Conservation (phyloP, 2,113 vertebrate genomes). For the Puntigrus tetrazona region DNA sequence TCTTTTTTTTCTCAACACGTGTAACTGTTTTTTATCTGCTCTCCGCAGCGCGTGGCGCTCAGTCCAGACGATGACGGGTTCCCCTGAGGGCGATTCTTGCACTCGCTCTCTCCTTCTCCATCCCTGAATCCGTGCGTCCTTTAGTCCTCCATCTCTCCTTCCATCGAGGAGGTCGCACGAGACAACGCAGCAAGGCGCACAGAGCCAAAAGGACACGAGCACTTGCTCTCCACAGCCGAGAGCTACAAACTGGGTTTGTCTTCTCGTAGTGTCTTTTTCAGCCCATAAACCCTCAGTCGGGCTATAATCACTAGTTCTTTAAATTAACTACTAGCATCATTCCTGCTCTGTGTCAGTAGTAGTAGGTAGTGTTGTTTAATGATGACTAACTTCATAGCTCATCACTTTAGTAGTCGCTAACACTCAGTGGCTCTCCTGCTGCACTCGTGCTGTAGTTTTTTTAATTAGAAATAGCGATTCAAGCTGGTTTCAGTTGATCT, state of each 20-base stretch:
- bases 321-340: constrained; percentile 53
- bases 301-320: constrained; percentile 51
- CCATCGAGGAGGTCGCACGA: constrained; percentile 63
- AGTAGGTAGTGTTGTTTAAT: constrained; percentile 63
- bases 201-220: constrained; percentile 50
- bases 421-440: constrained; percentile 17
- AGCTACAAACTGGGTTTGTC: constrained; percentile 44
- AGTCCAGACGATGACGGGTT: constrained; percentile 96
- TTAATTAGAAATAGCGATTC: constrained; percentile 57
- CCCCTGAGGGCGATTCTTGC: constrained; percentile 81
- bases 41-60: constrained; percentile 91
- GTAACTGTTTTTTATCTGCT: constrained; percentile 73
- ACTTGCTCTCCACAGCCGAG: constrained; percentile 23
- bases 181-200: constrained; percentile 57
- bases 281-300: background rate
- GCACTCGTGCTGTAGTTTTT: background rate
- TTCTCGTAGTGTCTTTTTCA: constrained; percentile 30
- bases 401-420: constrained; percentile 29
- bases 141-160: constrained; percentile 50
- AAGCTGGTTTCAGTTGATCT: background rate
- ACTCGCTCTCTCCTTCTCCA: constrained; percentile 55
- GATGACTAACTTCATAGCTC: constrained; percentile 70
- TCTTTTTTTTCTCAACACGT: constrained; percentile 2
- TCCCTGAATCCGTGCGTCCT: constrained; percentile 54
- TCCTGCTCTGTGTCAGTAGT: constrained; percentile 47